Base-by-base conservation (phyloP, 1,140 invertebrate genomes). In the Drosophila carrolli region DNA sequence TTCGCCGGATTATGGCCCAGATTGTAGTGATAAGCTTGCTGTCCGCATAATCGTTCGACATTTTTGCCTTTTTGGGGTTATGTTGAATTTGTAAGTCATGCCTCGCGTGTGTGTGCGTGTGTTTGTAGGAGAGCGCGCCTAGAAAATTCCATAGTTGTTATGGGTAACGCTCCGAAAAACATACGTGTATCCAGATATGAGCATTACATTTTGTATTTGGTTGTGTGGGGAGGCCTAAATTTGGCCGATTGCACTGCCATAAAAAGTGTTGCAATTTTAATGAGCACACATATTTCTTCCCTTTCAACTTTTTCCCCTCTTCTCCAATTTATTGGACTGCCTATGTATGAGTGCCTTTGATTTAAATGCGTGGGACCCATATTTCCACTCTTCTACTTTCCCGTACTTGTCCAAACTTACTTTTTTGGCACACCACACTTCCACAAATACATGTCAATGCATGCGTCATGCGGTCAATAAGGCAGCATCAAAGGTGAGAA, bases 121-220 rank as follows among this genome's bases (percentile, higher is more conserved):
- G 19, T 60, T 51, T 41, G 41, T 58, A 29, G 66, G 68, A 65
- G 65, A 71, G 56, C 61, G 75, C 75, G 79, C 84, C 83, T 86
- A 88, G 83, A 89, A 88, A 83, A 65, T 88, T 88, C 83, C 79
- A 88, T 80, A 68, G 83, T 86, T 86, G 83, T 83, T 81, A 70
- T 68, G 71, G 63, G 83, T 79, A 88, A 86, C 83, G 83, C 57
- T 56, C 44, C 62, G 56, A 43, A 57, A 70, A 51, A 66, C 63
- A 73, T 68, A 72, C 62, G 67, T 51, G 65, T 55, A 68, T 54
- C 40, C 62, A 51, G 29, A 8, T 60, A 46, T 54, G 32, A 44
- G 16, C 51, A n/a, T 43, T 46, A 54, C 53, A 59, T 67, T 35
- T 41, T 41, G 48, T 67, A 32, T 67, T 79, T 38, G 41, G 51